phyloP scores from a whole-genome alignment of 2,888 invertebrate species.

The Fragum fragum region DNA sequence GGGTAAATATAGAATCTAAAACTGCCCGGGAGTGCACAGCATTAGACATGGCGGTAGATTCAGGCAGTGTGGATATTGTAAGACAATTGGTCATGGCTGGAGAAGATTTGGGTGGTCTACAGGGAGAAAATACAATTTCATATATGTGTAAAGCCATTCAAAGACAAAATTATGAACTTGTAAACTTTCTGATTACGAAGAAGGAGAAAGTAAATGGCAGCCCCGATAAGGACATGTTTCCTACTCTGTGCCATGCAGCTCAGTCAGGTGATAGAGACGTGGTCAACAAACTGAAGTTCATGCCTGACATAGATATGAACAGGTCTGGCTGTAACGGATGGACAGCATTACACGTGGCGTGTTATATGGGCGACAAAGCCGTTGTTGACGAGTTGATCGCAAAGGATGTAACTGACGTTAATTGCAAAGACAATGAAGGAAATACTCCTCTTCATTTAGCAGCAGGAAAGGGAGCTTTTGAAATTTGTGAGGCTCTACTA shows the following conservation, averaged over 20 bases:
- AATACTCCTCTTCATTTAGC: constrained; percentile 67
- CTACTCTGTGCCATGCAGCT: constrained; percentile 57
- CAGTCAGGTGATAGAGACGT: constrained; percentile 50
- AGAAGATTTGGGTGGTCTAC: constrained; percentile 34
- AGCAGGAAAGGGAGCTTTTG: constrained; percentile 49
- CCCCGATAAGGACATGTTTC: constrained; percentile 37
- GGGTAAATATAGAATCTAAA: constrained; percentile 45
- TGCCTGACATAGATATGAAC: constrained; percentile 44
- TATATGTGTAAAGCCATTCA: constrained; percentile 48
- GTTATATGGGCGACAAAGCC: constrained; percentile 46
- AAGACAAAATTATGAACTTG: constrained; percentile 40
- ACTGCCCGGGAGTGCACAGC: constrained; percentile 51
- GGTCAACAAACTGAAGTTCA: constrained; percentile 46
- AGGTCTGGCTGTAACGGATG: constrained; percentile 46
- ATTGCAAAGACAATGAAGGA: constrained; percentile 34
- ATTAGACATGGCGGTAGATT: constrained; percentile 57
- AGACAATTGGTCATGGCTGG: constrained; percentile 50
- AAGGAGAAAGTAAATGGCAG: constrained; percentile 10
- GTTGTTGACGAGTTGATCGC: constrained; percentile 45
- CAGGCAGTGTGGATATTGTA: constrained; percentile 38
- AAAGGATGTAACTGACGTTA: constrained; percentile 56
- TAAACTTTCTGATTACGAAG: constrained; percentile 13
- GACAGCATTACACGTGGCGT: constrained; percentile 66
- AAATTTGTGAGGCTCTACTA: constrained; percentile 59
- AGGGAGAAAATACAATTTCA: constrained; percentile 46